Conservation (phyloP, 2,888 invertebrate genomes). For the Cantharis nigra region DNA sequence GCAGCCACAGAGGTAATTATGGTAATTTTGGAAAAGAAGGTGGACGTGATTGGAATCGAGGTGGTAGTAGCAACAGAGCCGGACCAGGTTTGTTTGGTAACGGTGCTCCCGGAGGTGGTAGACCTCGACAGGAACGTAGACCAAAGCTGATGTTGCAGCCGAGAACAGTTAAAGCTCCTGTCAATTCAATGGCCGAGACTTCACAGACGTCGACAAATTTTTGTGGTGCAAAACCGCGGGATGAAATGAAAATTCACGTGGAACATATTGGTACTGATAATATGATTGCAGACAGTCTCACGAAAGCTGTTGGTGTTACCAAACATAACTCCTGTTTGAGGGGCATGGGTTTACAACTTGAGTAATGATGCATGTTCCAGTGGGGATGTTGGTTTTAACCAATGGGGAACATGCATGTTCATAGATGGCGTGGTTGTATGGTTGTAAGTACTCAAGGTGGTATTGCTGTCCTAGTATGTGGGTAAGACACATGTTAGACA, state of each 20-base stretch:
- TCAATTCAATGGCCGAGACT: constrained; percentile 85
- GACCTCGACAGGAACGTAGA: constrained; percentile 48
- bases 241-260: constrained; percentile 55
- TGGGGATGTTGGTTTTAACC: too few relatives aligned
- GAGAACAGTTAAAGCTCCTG: constrained; percentile 83
- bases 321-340: too few relatives aligned
- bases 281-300: too few relatives aligned
- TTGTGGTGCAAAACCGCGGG: constrained; percentile 91
- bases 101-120: constrained; percentile 35
- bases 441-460: too few relatives aligned
- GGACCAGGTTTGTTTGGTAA: constrained; percentile 33
- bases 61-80: constrained; percentile 40
- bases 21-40: constrained; percentile 58
- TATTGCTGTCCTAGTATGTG: too few relatives aligned
- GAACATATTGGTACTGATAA: too few relatives aligned
- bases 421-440: too few relatives aligned
- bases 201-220: constrained; percentile 89
- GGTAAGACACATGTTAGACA: too few relatives aligned
- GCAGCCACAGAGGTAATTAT: constrained; percentile 58
- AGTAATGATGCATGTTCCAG: too few relatives aligned
- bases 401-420: too few relatives aligned
- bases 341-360: too few relatives aligned
- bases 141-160: constrained; percentile 84
- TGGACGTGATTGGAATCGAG: constrained; percentile 51
- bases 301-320: too few relatives aligned